phyloP scores from a whole-genome alignment of 2,113 vertebrate genomes.

The Proterorhinus semilunaris region DNA sequence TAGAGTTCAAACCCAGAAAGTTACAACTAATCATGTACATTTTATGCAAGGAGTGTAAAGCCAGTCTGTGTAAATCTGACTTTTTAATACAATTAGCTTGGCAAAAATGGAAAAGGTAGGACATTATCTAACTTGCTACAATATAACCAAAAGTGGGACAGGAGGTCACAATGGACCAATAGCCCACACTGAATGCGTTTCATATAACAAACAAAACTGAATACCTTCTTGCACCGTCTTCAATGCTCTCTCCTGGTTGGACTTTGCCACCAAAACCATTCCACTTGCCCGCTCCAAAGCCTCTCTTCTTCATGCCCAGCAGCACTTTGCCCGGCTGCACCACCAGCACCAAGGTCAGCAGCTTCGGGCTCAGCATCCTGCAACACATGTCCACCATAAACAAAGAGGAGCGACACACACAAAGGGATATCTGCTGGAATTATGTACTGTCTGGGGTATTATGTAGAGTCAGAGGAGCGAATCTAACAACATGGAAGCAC shows the following conservation, averaged over 20 bases:
- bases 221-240: slow-evolving; percentile 87
- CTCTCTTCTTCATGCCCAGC: slow-evolving; percentile 95
- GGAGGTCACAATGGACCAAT: too few species aligned
- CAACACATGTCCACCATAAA: slow-evolving; percentile 2
- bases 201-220: not conserved
- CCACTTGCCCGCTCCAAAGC: slow-evolving; percentile 90
- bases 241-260: slow-evolving; percentile 85
- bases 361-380: slow-evolving; percentile 82
- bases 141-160: too few species aligned
- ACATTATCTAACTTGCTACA: too few species aligned
- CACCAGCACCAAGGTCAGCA: slow-evolving; percentile 89
- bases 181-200: not conserved
- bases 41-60: too few species aligned
- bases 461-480: rapidly evolving
- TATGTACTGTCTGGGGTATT: too few species aligned
- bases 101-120: too few species aligned
- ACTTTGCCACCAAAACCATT: slow-evolving; percentile 97
- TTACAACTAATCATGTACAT: too few species aligned
- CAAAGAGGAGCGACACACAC: not conserved
- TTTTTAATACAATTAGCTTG: too few species aligned
- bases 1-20: too few species aligned
- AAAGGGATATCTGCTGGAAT: too few species aligned
- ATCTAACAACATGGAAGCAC: not conserved
- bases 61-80: too few species aligned
- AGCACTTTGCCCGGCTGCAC: slow-evolving; percentile 83